Conservation (phyloP, 2,113 vertebrate genomes). For the Dascyllus trimaculatus region DNA sequence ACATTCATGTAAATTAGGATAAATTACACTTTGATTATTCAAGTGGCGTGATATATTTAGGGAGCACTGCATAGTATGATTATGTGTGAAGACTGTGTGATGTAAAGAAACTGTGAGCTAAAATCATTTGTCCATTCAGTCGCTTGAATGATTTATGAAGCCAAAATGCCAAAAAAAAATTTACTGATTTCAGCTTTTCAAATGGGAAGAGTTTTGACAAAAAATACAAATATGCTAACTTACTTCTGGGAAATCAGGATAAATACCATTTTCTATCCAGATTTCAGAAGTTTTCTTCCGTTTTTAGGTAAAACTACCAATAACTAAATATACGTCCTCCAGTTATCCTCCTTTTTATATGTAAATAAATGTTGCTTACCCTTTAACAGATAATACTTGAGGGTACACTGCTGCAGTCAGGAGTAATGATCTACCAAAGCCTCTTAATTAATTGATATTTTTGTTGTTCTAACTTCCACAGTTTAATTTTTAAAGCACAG, state of each 20-base stretch:
- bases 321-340: background rate
- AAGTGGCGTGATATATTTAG: constrained; percentile 19
- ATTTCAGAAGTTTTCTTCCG: background rate
- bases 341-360: background rate
- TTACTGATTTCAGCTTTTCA: too few relatives aligned
- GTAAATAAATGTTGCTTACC: background rate
- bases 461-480: background rate
- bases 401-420: background rate
- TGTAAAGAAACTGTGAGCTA: constrained; percentile 1
- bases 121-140: too few relatives aligned
- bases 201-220: too few relatives aligned
- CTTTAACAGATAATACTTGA: background rate
- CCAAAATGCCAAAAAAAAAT: too few relatives aligned
- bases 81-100: background rate
- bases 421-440: background rate
- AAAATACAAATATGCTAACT: too few relatives aligned
- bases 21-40: constrained; percentile 36
- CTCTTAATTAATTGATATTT: background rate
- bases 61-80: background rate
- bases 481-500: background rate
- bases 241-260: too few relatives aligned
- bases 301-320: background rate
- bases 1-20: constrained; percentile 19
- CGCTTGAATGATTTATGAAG: too few relatives aligned
- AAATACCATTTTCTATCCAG: too few relatives aligned